Evolutionary conservation across 2,888 invertebrate species (phyloP).

Genomic region (Cantharis nigra): DNA sequence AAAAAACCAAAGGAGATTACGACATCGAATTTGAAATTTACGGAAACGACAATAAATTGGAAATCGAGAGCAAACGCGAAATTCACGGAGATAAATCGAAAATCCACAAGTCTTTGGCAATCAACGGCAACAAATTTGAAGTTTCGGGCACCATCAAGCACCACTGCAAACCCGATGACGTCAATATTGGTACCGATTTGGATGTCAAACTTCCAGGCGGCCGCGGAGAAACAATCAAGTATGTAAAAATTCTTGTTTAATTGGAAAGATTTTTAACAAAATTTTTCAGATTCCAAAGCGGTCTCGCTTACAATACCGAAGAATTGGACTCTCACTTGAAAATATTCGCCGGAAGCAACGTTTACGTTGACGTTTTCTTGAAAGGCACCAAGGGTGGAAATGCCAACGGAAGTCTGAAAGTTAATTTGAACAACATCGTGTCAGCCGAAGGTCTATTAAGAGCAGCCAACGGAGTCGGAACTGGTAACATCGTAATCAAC

Average conservation of each 20-base stretch:
- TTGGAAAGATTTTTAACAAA: neutral
- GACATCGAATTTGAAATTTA: slow-evolving; percentile 62
- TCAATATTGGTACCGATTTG: slow-evolving; percentile 62
- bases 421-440: slow-evolving; percentile 65
- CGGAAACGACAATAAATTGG: slow-evolving; percentile 58
- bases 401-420: slow-evolving; percentile 60
- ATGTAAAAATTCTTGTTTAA: slow-evolving; percentile 41
- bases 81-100: slow-evolving; percentile 65
- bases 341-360: slow-evolving; percentile 57
- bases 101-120: slow-evolving; percentile 62
- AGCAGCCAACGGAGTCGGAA: slow-evolving; percentile 68
- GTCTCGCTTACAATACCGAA: slow-evolving; percentile 54
- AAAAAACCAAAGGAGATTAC: slow-evolving; percentile 58
- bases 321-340: slow-evolving; percentile 61
- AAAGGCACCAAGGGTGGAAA: slow-evolving; percentile 56
- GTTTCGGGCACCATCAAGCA: slow-evolving; percentile 64
- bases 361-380: slow-evolving; percentile 62
- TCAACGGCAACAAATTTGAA: slow-evolving; percentile 67
- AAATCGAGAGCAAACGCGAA: slow-evolving; percentile 62
- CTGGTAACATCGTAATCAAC: slow-evolving; percentile 62
- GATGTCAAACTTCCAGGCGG: slow-evolving; percentile 62
- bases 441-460: slow-evolving; percentile 67
- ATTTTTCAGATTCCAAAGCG: slow-evolving; percentile 56
- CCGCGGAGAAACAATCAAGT: slow-evolving; percentile 64
- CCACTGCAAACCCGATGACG: slow-evolving; percentile 60